Conservation (phyloP, 2,113 vertebrate species). For the Bos taurus region ARS-UCD2.0 NC_037328.1:93940001-93940500, state of each 20-base stretch:
- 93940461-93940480: conserved; percentile 33
- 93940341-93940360: neutral
- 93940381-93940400: neutral
- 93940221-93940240: neutral
- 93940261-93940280: neutral
- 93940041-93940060: neutral
- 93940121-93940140: neutral
- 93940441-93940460: neutral
- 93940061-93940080: neutral
- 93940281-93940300: neutral
- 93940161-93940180: neutral
- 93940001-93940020: neutral
- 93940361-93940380: neutral
- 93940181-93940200: neutral
- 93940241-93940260: neutral
- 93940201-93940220: neutral
- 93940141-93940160: neutral
- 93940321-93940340: neutral
- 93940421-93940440: neutral
- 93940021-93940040: neutral
- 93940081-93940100: neutral
- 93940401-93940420: neutral
- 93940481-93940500: neutral
- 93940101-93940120: neutral
- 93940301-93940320: neutral